Evolutionary conservation across 2,797 vertebrate species (phyloP).

Genomic region (Lithobates pipiens): DNA sequence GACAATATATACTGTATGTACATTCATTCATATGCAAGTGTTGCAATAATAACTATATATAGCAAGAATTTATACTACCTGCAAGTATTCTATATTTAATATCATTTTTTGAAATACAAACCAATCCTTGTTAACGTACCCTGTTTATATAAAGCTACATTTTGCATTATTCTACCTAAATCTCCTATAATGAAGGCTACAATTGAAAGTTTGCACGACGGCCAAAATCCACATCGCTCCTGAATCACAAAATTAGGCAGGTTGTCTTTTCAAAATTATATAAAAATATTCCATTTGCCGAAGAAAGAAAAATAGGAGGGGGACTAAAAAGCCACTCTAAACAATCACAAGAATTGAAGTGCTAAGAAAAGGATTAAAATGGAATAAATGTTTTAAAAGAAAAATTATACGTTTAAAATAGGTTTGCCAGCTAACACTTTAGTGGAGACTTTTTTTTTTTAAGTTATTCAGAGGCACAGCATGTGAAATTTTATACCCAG

Average conservation of each 20-base stretch:
- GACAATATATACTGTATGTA: too few relatives aligned
- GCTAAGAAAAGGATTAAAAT: slow-evolving; percentile 2
- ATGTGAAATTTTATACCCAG: slow-evolving; percentile 4
- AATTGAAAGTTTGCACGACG: background rate
- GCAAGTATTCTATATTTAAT: too few relatives aligned
- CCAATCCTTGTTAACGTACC: too few relatives aligned
- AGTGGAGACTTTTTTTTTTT: slow-evolving; percentile 26
- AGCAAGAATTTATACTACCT: too few relatives aligned
- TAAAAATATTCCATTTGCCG: background rate
- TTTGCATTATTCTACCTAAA: background rate
- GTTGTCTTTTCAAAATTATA: background rate
- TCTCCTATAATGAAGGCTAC: background rate
- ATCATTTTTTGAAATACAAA: too few relatives aligned
- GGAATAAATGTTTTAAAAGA: slow-evolving; percentile 9
- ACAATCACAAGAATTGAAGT: slow-evolving; percentile 8
- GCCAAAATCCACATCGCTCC: background rate
- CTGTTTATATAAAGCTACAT: background rate
- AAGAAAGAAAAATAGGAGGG: background rate
- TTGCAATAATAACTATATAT: too few relatives aligned
- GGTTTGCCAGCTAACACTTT: slow-evolving; percentile 21
- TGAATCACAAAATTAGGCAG: slow-evolving; percentile 12
- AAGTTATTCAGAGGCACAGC: slow-evolving; percentile 33
- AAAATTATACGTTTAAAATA: slow-evolving; percentile 9
- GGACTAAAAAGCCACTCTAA: background rate
- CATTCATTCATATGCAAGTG: too few relatives aligned